Conservation (phyloP, 2,113 vertebrate genomes). For the Sorex fumeus region DNA sequence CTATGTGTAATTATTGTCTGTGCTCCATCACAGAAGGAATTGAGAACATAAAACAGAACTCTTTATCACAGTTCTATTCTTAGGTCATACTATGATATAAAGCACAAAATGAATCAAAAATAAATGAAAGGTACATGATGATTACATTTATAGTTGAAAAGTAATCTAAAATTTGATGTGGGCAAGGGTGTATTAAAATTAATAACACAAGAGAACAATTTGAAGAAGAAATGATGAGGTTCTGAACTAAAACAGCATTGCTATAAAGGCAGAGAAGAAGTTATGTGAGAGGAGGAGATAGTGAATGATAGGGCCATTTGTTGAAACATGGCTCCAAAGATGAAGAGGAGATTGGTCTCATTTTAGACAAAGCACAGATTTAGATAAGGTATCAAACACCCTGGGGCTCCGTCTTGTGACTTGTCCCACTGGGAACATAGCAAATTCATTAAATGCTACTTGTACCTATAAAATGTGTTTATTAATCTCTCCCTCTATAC, state of each 20-base stretch:
- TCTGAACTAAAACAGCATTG: not conserved
- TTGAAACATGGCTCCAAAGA: not conserved
- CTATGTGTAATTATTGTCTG: not conserved
- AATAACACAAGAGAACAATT: not conserved
- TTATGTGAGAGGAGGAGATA: not conserved
- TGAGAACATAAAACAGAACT: not conserved
- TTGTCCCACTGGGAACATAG: not conserved
- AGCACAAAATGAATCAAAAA: not conserved
- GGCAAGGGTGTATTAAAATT: not conserved
- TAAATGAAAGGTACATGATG: not conserved
- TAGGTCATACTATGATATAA: not conserved
- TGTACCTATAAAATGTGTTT: constrained; percentile 45
- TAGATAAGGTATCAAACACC: not conserved
- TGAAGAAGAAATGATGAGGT: not conserved
- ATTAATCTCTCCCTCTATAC: constrained; percentile 48
- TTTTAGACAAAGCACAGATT: not conserved
- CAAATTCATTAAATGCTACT: constrained; percentile 49
- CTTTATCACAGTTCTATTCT: not conserved
- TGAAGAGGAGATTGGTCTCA: not conserved
- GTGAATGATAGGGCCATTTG: not conserved
- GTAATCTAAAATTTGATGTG: not conserved
- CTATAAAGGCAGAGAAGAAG: not conserved
- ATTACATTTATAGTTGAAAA: constrained; percentile 12
- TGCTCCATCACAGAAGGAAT: not conserved
- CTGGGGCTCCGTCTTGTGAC: not conserved